Base-by-base conservation (phyloP, 2,888 invertebrate genomes). In the Acrobasis repandana region DNA sequence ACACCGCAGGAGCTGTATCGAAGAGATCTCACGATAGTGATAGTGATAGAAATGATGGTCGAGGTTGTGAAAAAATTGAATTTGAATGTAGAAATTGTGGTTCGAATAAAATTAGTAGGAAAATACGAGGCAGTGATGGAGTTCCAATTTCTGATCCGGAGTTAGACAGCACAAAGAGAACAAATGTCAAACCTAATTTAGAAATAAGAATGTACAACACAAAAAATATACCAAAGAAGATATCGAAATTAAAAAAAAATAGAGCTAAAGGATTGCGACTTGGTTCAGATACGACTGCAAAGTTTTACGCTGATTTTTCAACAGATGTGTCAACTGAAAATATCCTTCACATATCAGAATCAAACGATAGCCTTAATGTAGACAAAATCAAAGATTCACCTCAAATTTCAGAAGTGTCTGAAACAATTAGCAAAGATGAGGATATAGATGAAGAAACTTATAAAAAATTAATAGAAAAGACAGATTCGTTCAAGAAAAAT, bases 181-280 rank as follows among this genome's bases (percentile, higher is more conserved):
- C 70, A 9, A 52, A 65, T n/a, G 43, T 67, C 2, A 90, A 88
- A 72, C 72, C 82, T 0, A 91, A 89, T 63, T 76, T 93, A 67
- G 94, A 94, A 80, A 89, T 94, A 49, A 93, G 93, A 77, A 93
- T 93, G 87, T 95, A 95, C 73, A 95, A 93, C 68, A 92, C 94
- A 50, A 95, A 95, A 89, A 94, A 94, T 14, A 90, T 95, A 80
- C 95, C 95, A 77, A 95, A 95, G 85, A 94, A 95, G 78, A 95
- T 95, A 71, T 93, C 94, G n/a, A 95, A 94, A 77, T 80, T 95
- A 56, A 95, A 95, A 75, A 95, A 95, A 75, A 94, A 93, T 67
- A 93, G 95, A 70, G 93, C 93, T 57, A 93, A 93, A 74, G 89
- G 92, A 9, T 79, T 91, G 33, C 91, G 93, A 43, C 69, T 88